Evolutionary conservation across 2,888 invertebrate species (phyloP).

Genomic region (Yponomeuta plumbellus): DNA sequence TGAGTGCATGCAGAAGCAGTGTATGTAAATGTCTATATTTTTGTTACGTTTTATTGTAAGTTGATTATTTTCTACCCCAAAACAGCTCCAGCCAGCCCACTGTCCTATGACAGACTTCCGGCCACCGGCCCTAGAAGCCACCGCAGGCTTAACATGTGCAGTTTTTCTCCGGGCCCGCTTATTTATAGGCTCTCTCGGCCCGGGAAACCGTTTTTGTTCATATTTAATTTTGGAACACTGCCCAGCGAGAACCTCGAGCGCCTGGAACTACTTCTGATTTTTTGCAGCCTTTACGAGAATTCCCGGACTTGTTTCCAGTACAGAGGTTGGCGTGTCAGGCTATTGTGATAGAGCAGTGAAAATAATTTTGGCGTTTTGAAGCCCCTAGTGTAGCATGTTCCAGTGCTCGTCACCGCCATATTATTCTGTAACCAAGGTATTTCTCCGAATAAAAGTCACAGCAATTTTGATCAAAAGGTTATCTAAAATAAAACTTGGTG

Average conservation of each 20-base stretch:
- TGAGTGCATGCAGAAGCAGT: no score
- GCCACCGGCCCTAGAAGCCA: slow-evolving; percentile 54
- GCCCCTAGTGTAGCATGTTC: no score
- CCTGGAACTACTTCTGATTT: neutral
- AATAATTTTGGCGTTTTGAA: no score
- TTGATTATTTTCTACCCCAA: no score
- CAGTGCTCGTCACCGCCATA: no score
- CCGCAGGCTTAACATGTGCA: slow-evolving; percentile 19
- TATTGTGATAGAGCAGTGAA: neutral
- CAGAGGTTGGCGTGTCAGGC: neutral
- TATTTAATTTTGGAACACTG: slow-evolving; percentile 3
- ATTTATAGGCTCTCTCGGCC: neutral
- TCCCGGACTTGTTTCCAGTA: neutral
- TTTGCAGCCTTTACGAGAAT: neutral
- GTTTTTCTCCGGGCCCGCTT: slow-evolving; percentile 6
- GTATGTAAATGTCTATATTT: no score
- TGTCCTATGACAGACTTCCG: slow-evolving; percentile 35
- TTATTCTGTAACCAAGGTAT: no score
- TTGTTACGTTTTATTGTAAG: no score
- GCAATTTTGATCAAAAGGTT: no score
- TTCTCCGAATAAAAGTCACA: no score
- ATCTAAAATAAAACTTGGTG: no score
- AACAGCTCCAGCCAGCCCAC: neutral
- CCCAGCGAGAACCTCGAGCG: neutral
- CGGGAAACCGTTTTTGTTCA: neutral